Evolutionary conservation across 1,140 invertebrate genomes (phyloP).

Genomic region (Caenorhabditis brenneri): DNA sequence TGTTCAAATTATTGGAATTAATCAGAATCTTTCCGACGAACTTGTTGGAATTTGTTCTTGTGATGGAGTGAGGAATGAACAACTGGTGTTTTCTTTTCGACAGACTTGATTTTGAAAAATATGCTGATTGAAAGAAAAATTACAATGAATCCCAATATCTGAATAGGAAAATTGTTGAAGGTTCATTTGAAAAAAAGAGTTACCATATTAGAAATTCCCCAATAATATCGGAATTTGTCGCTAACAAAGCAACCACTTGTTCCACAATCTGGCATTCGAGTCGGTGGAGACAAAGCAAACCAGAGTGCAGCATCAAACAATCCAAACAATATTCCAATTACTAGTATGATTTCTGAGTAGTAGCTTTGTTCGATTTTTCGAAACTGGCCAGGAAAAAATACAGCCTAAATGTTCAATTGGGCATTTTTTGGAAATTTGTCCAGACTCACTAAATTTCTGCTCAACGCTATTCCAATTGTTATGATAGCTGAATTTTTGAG

Average conservation of each 20-base stretch:
- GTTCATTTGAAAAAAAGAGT: neutral
- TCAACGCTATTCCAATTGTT: constrained; percentile 23
- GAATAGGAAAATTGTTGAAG: neutral
- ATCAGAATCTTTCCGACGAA: neutral
- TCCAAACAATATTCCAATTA: neutral
- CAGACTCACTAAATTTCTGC: neutral
- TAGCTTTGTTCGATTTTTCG: neutral
- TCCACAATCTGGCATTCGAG: neutral
- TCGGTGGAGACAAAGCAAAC: neutral
- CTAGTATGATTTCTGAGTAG: neutral
- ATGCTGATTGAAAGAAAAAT: neutral
- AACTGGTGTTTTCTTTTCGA: neutral
- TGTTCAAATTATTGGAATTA: neutral
- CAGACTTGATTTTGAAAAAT: neutral
- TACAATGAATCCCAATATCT: neutral
- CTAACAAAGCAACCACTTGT: constrained; percentile 34
- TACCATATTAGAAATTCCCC: constrained; percentile 35
- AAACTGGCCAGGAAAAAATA: neutral
- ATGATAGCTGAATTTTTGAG: neutral
- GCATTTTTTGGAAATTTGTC: neutral
- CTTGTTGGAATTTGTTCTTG: neutral
- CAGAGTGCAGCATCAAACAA: neutral
- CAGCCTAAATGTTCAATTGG: neutral
- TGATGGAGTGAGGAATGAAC: neutral
- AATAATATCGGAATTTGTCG: constrained; percentile 40